Percentiles rank a stretch among this genome's conserved stretches.
These are phyloP conservation scores for Drosophila longiperda DNA, from an alignment of 2,888 invertebrate species.

Conservation along the genomic window DNA sequence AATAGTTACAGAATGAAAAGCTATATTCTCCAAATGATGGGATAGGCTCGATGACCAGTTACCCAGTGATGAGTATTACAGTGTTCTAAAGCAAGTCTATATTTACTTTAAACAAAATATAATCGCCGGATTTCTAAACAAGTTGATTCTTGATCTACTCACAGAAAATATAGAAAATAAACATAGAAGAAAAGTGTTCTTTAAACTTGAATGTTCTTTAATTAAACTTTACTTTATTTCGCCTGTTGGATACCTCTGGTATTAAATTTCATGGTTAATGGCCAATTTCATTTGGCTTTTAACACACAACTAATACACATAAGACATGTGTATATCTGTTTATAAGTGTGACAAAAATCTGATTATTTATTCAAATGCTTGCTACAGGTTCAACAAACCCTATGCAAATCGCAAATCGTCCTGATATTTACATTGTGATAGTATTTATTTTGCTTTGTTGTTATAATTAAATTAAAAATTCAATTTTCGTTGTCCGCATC, in stretches of 20 bases:
- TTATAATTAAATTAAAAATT: slow-evolving; percentile 28
- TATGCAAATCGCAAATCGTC: slow-evolving; percentile 29
- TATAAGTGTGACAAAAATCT: slow-evolving; percentile 46
- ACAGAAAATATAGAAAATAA: too few species aligned
- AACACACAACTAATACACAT: not conserved
- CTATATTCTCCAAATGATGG: not conserved
- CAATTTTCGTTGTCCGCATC: slow-evolving; percentile 22
- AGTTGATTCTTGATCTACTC: not conserved
- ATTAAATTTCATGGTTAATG: slow-evolving; percentile 2
- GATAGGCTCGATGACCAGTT: not conserved
- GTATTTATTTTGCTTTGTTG: slow-evolving; percentile 35
- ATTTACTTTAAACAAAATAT: not conserved
- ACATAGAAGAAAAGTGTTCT: not conserved
- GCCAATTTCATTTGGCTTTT: slow-evolving; percentile 59
- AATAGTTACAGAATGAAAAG: slow-evolving; percentile 38
- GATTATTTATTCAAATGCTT: slow-evolving; percentile 45
- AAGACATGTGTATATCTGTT: not conserved
- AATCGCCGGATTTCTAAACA: too few species aligned
- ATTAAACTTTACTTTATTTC: not conserved
- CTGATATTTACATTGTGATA: slow-evolving; percentile 17
- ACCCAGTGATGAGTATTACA: not conserved
- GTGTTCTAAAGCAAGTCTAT: not conserved
- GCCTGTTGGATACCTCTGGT: not conserved
- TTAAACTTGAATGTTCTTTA: not conserved
- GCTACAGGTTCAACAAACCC: slow-evolving; percentile 29